Conservation (phyloP, 2,888 invertebrate genomes). For the Drosophila yooni region DNA sequence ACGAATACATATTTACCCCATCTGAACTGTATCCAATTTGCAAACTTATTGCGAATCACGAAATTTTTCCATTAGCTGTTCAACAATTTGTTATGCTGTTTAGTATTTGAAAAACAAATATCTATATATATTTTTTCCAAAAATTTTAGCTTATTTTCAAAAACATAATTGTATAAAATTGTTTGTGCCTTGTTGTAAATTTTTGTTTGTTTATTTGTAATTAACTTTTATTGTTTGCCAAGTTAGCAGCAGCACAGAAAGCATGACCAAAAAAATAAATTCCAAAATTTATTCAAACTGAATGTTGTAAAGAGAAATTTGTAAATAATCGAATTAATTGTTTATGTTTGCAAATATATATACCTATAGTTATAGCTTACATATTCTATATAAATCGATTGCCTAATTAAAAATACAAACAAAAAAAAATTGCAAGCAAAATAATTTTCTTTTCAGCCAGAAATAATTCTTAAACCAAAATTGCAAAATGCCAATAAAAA, state of each 20-base stretch:
- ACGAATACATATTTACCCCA: neutral
- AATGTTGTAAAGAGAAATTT: slow-evolving; percentile 71
- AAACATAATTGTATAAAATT: slow-evolving; percentile 47
- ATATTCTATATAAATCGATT: slow-evolving; percentile 32
- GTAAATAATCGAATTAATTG: slow-evolving; percentile 68
- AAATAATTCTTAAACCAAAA: slow-evolving; percentile 37
- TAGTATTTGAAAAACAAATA: slow-evolving; percentile 53
- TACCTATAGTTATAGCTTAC: slow-evolving; percentile 31
- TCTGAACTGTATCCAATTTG: slow-evolving; percentile 29
- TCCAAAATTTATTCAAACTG: slow-evolving; percentile 52
- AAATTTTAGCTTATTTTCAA: slow-evolving; percentile 31
- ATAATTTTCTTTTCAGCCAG: slow-evolving; percentile 46
- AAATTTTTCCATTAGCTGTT: slow-evolving; percentile 47
- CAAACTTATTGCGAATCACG: slow-evolving; percentile 42
- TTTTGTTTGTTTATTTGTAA: slow-evolving; percentile 33
- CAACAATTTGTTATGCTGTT: slow-evolving; percentile 83
- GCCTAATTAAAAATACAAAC: slow-evolving; percentile 11
- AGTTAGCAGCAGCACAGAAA: slow-evolving; percentile 65
- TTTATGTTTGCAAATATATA: slow-evolving; percentile 41
- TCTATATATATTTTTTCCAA: slow-evolving; percentile 7
- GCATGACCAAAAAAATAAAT: slow-evolving; percentile 40
- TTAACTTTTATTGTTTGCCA: slow-evolving; percentile 71
- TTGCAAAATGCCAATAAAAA: slow-evolving; percentile 53
- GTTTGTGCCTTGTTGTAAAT: slow-evolving; percentile 53
- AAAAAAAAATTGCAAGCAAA: slow-evolving; percentile 41